phyloP scores from a whole-genome alignment of 2,797 vertebrate species.

The Pangasius sanitwongsei region DNA sequence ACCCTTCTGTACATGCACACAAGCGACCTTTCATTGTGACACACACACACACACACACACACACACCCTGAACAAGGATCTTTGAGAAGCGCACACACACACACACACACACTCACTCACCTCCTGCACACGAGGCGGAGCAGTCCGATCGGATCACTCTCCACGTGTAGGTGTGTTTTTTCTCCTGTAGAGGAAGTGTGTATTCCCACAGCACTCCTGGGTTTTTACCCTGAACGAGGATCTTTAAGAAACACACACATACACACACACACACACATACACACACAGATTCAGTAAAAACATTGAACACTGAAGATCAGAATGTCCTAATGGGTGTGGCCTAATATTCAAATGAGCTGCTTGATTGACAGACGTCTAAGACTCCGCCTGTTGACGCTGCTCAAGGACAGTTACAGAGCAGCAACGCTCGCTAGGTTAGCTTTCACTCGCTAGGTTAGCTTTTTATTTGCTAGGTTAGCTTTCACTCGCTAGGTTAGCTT shows the following conservation, averaged over 20 bases:
- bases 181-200: conserved; percentile 80
- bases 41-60: neutral
- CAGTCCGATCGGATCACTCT: conserved; percentile 85
- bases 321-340: neutral
- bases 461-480: neutral
- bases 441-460: neutral
- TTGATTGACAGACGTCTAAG: neutral
- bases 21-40: neutral
- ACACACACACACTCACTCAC: conserved; percentile 61
- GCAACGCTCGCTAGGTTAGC: neutral
- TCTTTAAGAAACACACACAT: conserved; percentile 67
- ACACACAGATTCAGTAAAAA: neutral
- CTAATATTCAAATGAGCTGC: neutral
- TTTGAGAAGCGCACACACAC: neutral
- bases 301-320: neutral
- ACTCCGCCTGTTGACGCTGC: neutral
- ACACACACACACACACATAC: conserved; percentile 8
- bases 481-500: neutral
- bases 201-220: conserved; percentile 93
- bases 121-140: conserved; percentile 86
- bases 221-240: conserved; percentile 94
- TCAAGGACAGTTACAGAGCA: neutral
- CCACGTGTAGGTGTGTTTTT: conserved; percentile 84
- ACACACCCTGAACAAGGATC: neutral
- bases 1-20: conserved; percentile 2